A percentile compares a stretch with the other conserved stretches of the same genome.
Evolutionary conservation across 2,888 invertebrate genomes (phyloP).

Genomic region (Crematogaster levior): DNA sequence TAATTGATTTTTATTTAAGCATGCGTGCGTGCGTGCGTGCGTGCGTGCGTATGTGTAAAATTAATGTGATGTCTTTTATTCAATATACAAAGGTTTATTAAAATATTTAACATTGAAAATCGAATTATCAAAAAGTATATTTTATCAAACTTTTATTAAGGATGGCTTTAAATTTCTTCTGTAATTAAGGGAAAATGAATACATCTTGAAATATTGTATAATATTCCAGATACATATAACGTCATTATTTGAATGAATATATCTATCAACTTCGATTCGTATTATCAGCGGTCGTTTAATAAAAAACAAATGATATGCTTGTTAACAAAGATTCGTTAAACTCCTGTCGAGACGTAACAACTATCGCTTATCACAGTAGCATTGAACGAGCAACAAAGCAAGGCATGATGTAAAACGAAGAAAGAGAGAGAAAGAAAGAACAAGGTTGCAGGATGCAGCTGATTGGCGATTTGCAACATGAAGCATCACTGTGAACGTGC

Average conservation of each 20-base stretch:
- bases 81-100: background rate
- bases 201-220: background rate
- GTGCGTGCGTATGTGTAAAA: background rate
- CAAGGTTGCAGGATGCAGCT: conserved; percentile 78
- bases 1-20: background rate
- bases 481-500: conserved; percentile 41
- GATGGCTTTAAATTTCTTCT: background rate
- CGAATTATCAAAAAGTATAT: background rate
- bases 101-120: background rate
- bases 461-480: conserved; percentile 74
- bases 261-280: background rate
- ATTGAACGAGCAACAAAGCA: conserved; percentile 17
- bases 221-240: background rate
- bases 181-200: background rate
- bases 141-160: background rate
- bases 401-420: conserved; percentile 24
- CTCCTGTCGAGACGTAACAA: conserved; percentile 24
- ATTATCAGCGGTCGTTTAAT: conserved; percentile 2
- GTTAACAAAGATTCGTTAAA: conserved; percentile 14
- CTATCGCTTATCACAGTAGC: conserved; percentile 41
- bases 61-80: background rate
- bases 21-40: background rate
- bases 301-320: background rate
- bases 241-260: conserved; percentile 4
- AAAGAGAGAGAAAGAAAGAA: conserved; percentile 55